phyloP scores from a whole-genome alignment of 2,888 invertebrate genomes.

The Teleiodes luculella region DNA sequence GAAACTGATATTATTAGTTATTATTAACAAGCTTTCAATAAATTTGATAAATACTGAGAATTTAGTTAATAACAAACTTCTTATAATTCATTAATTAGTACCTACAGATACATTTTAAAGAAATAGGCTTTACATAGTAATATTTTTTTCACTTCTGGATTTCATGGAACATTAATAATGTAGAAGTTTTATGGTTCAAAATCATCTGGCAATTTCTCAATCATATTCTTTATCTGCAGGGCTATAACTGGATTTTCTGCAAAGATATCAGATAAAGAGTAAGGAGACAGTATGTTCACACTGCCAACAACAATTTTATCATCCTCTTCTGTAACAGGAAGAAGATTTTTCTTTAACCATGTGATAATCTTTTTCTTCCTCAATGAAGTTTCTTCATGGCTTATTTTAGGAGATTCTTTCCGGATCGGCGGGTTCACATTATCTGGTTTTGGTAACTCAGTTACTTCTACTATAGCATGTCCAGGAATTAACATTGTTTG shows the following conservation, averaged over 20 bases:
- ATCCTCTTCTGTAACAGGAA: slow-evolving; percentile 49
- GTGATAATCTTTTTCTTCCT: slow-evolving; percentile 47
- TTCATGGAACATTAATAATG: too few relatives aligned
- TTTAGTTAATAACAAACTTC: too few relatives aligned
- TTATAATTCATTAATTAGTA: too few relatives aligned
- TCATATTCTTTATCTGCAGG: slow-evolving; percentile 51
- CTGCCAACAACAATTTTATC: slow-evolving; percentile 55
- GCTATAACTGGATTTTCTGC: slow-evolving; percentile 59
- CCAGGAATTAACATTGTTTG: slow-evolving; percentile 55
- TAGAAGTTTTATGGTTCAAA: slow-evolving; percentile 28
- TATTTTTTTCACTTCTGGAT: too few relatives aligned
- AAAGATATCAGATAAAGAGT: slow-evolving; percentile 49
- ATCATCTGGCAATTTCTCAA: slow-evolving; percentile 56
- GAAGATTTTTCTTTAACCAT: slow-evolving; percentile 57
- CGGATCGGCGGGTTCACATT: slow-evolving; percentile 33
- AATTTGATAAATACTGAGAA: too few relatives aligned
- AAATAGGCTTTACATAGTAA: too few relatives aligned
- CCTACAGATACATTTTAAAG: too few relatives aligned
- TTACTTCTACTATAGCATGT: slow-evolving; percentile 48
- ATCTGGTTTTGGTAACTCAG: slow-evolving; percentile 26
- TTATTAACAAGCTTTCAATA: too few relatives aligned
- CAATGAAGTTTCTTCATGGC: slow-evolving; percentile 29
- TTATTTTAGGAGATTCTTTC: slow-evolving; percentile 23
- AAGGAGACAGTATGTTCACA: slow-evolving; percentile 56
- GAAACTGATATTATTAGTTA: too few relatives aligned